A percentile compares a stretch with the other conserved stretches of the same genome.
Evolutionary conservation across 2,113 vertebrate species (phyloP).

Genomic region (Phalacrocorax brasilianus): DNA sequence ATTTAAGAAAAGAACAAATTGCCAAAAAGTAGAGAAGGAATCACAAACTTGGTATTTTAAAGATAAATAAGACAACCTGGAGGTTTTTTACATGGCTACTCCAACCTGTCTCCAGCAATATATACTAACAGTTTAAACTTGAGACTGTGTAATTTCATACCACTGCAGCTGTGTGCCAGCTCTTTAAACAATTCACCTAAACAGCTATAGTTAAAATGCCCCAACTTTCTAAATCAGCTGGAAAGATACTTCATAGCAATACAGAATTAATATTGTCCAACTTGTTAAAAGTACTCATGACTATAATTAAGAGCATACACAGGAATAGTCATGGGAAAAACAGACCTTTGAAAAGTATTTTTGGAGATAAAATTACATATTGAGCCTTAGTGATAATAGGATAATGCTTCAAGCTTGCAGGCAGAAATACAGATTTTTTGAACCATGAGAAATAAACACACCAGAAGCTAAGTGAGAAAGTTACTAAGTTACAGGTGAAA

Average conservation of each 20-base stretch:
- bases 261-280: background rate
- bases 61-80: background rate
- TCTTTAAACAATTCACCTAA: slow-evolving; percentile 6
- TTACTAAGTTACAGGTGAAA: slow-evolving; percentile 5
- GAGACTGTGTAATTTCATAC: background rate
- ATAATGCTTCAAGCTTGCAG: slow-evolving; percentile 36
- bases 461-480: background rate
- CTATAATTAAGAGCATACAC: slow-evolving; percentile 33
- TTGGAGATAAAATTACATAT: slow-evolving; percentile 36
- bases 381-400: slow-evolving; percentile 45
- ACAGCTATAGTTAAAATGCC: background rate
- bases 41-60: background rate
- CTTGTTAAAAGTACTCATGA: slow-evolving; percentile 33
- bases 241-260: background rate
- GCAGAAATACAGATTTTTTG: background rate
- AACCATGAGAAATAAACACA: slow-evolving; percentile 36
- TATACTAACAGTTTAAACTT: background rate
- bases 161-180: background rate
- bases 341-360: slow-evolving; percentile 13
- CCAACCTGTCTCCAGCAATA: background rate
- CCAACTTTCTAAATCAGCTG: background rate
- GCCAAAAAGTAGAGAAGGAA: background rate
- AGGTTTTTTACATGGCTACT: background rate
- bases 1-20: background rate
- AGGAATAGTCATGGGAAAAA: slow-evolving; percentile 17